phyloP scores from a whole-genome alignment of 2,797 vertebrate genomes.

The Rhincodon typus region DNA sequence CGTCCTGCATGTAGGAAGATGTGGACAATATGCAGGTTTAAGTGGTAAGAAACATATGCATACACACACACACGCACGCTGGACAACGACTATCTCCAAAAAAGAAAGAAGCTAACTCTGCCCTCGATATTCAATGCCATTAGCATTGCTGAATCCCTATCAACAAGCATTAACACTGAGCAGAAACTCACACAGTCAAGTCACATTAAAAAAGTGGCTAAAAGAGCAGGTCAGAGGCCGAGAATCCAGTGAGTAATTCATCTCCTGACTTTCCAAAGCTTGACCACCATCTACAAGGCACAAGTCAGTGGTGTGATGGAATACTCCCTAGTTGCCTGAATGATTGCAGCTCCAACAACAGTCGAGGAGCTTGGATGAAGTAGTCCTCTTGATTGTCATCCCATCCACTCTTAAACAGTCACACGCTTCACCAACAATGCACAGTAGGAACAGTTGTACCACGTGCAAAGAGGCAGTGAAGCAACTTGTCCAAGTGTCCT shows the following conservation, averaged over 20 bases:
- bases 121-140: background rate
- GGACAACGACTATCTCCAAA: background rate
- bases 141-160: background rate
- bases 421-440: background rate
- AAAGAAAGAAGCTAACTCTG: no score
- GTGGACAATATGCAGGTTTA: background rate
- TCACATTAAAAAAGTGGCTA: background rate
- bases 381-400: background rate
- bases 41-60: background rate
- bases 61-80: no score
- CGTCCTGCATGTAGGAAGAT: background rate
- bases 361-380: background rate
- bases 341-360: background rate
- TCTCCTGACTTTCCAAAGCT: background rate
- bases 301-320: background rate
- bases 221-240: background rate
- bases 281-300: background rate
- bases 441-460: no score
- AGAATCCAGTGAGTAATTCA: background rate
- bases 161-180: background rate
- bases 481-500: background rate
- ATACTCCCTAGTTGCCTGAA: background rate
- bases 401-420: background rate
- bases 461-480: background rate
- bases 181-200: background rate